Evolutionary conservation across 2,113 vertebrate species (phyloP), one percentile per base, ranked within the genome.

Genomic region (Thamnophis sirtalis): DNA sequence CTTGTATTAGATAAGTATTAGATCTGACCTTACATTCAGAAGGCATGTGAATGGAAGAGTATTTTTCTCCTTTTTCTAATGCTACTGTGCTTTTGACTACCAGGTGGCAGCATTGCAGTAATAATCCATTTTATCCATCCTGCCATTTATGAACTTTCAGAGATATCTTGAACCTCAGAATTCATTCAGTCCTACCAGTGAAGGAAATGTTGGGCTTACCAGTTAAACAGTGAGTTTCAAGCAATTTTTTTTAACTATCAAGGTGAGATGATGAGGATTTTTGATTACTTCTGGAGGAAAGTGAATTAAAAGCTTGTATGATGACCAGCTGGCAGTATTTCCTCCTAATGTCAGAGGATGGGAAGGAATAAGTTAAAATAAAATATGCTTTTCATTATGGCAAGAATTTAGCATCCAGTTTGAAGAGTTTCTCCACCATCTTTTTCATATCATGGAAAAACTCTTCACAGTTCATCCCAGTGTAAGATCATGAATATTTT

Each of bases 41-140:
- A 73, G 13, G 26, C 43, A 58, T 50, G 60, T 15, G 17, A n/a
- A 49, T 11, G 26, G 13, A 56, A 28, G 87, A 73, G 68, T 1
- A 84, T 92, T 95, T 73, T 3, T 58, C 86, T 56, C 80, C 38
- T 26, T 28, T 88, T 95, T 93, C 54, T 94, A 68, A 94, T 94
- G 93, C 84, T 58, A 60, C 43, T 58, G 26, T 84, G 53, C 63
- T 86, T 49, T 15, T 91, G 58, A 68, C 95, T 96, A 94, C 95
- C 93, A 96, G 96, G 93, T 96, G 96, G 96, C 96, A 96, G 95
- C 92, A 93, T 93, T 96, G 94, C 15, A 93, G 84, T 56, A 68
- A 92, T 0, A 87, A 86, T 91, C 38, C 28, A 33, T 58, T 26
- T 33, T 84, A 50, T 84, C 17, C 19, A 90, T 91, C 95, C 95